Conservation (phyloP, 1,140 invertebrate genomes). For the Nymphalis io region DNA sequence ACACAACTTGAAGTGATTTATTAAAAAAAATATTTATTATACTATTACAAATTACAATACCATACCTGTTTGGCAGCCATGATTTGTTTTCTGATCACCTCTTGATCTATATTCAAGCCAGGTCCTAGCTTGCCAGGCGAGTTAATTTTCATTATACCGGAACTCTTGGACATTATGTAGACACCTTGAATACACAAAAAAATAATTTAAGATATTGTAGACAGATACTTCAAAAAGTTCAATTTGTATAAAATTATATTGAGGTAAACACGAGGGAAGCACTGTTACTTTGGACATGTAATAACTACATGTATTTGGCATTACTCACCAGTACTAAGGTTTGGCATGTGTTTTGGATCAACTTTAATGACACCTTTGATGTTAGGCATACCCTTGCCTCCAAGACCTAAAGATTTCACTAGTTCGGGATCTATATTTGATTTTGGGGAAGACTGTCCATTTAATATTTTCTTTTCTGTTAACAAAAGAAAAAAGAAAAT, state of each 20-base stretch:
- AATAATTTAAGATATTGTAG: slow-evolving; percentile 2
- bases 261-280: too few species aligned
- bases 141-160: slow-evolving; percentile 85
- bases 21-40: too few species aligned
- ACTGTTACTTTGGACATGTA: too few species aligned
- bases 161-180: slow-evolving; percentile 88
- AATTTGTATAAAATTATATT: not conserved
- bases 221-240: not conserved
- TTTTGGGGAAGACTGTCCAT: slow-evolving; percentile 70
- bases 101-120: slow-evolving; percentile 77
- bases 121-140: slow-evolving; percentile 83
- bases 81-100: slow-evolving; percentile 77
- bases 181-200: slow-evolving; percentile 78
- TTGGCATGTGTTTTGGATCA: slow-evolving; percentile 87
- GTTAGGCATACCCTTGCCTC: slow-evolving; percentile 82
- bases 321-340: slow-evolving; percentile 79
- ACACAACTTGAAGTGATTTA: too few species aligned
- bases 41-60: too few species aligned
- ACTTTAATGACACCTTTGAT: slow-evolving; percentile 88
- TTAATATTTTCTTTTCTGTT: slow-evolving; percentile 67
- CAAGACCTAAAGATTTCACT: slow-evolving; percentile 75
- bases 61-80: slow-evolving; percentile 75
- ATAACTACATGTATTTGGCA: not conserved
- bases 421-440: slow-evolving; percentile 70
- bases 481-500: slow-evolving; percentile 32